Evolutionary conservation across 2,113 vertebrate species (phyloP).

Genomic region (Psophia crepitans): DNA sequence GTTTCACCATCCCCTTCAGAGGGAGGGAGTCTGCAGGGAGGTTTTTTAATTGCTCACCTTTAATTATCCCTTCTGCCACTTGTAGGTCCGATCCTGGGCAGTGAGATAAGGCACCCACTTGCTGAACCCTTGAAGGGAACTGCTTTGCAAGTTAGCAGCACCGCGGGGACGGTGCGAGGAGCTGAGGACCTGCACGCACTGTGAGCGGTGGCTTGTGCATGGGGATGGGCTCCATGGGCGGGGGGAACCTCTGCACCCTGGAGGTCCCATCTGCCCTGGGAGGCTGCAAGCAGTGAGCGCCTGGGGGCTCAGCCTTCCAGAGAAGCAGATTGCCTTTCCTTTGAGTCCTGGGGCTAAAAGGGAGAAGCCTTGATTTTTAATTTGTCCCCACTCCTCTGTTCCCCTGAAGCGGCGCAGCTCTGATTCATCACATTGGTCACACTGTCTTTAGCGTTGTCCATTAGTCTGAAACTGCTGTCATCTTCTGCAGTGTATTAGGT

Average conservation of each 20-base stretch:
- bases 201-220: background rate
- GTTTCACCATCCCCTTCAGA: background rate
- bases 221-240: background rate
- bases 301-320: background rate
- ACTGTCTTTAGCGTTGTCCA: background rate
- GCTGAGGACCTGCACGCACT: background rate
- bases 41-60: background rate
- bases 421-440: background rate
- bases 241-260: background rate
- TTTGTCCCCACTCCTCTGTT: background rate
- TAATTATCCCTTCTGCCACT: background rate
- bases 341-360: background rate
- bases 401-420: background rate
- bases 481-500: background rate
- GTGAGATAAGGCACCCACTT: background rate
- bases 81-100: background rate
- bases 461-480: background rate
- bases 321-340: background rate
- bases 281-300: too few relatives aligned
- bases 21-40: background rate
- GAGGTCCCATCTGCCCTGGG: background rate
- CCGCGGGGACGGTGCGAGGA: background rate
- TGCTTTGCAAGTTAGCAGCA: background rate
- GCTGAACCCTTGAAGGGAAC: background rate
- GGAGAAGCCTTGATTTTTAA: background rate